These are phyloP conservation scores for Poecilia latipinna DNA, from an alignment of 2,113 vertebrate species.

Conservation along the genomic window DNA sequence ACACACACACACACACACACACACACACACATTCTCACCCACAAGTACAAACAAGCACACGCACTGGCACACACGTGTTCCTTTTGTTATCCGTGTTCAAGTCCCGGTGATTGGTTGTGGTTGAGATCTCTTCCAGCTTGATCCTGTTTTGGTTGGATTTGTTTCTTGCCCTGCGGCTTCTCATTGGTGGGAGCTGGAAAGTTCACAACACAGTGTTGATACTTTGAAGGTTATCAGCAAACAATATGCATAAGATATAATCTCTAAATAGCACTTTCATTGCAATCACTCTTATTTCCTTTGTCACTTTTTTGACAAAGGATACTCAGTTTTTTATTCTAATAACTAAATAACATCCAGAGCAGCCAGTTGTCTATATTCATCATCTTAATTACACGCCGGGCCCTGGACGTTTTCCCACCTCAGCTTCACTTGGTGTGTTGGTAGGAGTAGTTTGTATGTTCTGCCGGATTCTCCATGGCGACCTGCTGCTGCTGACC, in stretches of 20 bases:
- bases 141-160: constrained; percentile 58
- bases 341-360: background rate
- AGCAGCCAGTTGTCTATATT: no score
- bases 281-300: background rate
- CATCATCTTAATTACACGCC: background rate
- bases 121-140: constrained; percentile 55
- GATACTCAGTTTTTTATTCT: background rate
- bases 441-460: constrained; percentile 89
- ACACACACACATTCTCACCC: constrained; percentile 6
- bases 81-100: constrained; percentile 76
- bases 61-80: constrained; percentile 51
- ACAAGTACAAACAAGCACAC: constrained; percentile 3
- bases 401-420: background rate
- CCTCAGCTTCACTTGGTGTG: constrained; percentile 88
- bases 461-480: constrained; percentile 86
- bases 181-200: constrained; percentile 47
- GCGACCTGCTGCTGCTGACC: constrained; percentile 87
- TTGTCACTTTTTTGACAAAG: background rate
- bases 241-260: background rate
- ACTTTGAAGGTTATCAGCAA: background rate
- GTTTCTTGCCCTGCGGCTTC: constrained; percentile 45
- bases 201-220: background rate
- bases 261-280: no score
- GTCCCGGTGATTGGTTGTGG: constrained; percentile 64
- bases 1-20: no score